A percentile compares a stretch with the other conserved stretches of the same genome.
These are phyloP conservation scores for Hirtodrosophila duncani DNA, from an alignment of 2,888 invertebrate species.

Conservation along the genomic window DNA sequence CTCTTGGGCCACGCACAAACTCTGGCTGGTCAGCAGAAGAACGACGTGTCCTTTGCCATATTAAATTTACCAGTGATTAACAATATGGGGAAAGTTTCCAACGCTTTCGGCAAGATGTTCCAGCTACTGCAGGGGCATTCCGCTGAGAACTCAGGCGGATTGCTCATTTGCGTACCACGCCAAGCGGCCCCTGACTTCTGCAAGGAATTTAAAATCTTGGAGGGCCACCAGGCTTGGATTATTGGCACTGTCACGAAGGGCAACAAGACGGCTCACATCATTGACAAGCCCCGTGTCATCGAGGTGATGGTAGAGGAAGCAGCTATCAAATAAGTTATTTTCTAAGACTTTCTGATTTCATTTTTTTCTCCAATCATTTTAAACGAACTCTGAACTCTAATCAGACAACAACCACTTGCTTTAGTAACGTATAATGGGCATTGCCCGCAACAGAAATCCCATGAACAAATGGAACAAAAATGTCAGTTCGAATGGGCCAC, in stretches of 20 bases:
- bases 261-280: constrained; percentile 93
- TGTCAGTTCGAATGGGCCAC: too few species aligned
- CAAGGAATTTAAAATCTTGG: constrained; percentile 96
- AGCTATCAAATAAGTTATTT: constrained; percentile 43
- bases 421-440: constrained; percentile 38
- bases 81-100: constrained; percentile 92
- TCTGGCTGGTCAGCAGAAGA: constrained; percentile 90
- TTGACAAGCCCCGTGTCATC: constrained; percentile 96
- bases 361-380: too few species aligned
- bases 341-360: too few species aligned
- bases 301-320: constrained; percentile 95
- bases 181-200: constrained; percentile 97
- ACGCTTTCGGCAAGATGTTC: constrained; percentile 91
- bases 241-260: constrained; percentile 97
- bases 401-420: too few species aligned
- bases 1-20: constrained; percentile 90
- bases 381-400: too few species aligned
- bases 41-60: constrained; percentile 92
- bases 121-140: constrained; percentile 89
- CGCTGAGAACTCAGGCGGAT: constrained; percentile 92
- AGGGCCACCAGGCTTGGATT: constrained; percentile 97
- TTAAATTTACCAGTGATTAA: constrained; percentile 92
- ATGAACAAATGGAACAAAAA: too few species aligned
- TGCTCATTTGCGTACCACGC: constrained; percentile 92
- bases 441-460: constrained; percentile 50